Conservation (phyloP, 1,140 invertebrate genomes). For the Brachionus sp. region DNA sequence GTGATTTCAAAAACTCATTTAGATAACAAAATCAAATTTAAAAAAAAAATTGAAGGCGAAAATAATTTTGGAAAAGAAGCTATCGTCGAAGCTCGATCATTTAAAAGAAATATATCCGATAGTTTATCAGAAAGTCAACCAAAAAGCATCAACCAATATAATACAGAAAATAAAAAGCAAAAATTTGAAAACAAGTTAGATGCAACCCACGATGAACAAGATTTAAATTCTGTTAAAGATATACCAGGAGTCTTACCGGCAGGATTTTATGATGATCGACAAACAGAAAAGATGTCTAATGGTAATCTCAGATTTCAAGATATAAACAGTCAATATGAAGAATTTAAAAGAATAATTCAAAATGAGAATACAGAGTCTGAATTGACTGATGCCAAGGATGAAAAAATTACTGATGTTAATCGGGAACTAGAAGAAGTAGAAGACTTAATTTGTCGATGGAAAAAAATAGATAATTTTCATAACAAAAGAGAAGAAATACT, state of each 20-base stretch:
- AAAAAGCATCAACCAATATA: not conserved
- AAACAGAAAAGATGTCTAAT: not conserved
- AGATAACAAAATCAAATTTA: slow-evolving; percentile 39
- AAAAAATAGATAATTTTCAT: slow-evolving; percentile 36
- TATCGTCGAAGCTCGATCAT: not conserved
- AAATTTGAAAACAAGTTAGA: not conserved
- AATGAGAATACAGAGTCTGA: slow-evolving; percentile 1
- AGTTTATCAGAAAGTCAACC: not conserved
- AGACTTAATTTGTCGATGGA: slow-evolving; percentile 17
- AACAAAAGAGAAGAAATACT: not conserved
- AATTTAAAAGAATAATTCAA: slow-evolving; percentile 41
- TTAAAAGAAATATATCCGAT: not conserved
- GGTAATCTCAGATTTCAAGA: not conserved
- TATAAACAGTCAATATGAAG: slow-evolving; percentile 31
- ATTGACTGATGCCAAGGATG: not conserved
- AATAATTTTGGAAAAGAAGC: not conserved
- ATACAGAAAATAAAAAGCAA: not conserved
- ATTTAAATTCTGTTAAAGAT: not conserved
- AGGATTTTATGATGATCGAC: slow-evolving; percentile 39
- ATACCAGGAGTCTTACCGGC: not conserved
- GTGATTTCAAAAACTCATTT: slow-evolving; percentile 23
- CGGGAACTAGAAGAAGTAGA: slow-evolving; percentile 43
- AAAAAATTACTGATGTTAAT: slow-evolving; percentile 4
- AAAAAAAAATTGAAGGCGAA: not conserved
- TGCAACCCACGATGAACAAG: not conserved